Conservation (phyloP, 2,797 vertebrate genomes). For the Poeciliopsis turneri region DNA sequence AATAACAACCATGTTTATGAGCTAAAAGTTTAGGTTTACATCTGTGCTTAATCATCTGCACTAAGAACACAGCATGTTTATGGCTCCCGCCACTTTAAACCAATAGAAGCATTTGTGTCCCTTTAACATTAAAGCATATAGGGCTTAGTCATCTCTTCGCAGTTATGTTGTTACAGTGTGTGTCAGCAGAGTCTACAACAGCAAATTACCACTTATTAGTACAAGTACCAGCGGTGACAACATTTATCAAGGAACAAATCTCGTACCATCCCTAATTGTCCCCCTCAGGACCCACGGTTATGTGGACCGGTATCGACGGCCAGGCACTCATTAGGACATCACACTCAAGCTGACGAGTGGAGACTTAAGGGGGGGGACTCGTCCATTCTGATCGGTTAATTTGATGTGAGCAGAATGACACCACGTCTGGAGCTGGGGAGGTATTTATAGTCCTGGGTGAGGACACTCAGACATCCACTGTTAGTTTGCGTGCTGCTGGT, state of each 20-base stretch:
- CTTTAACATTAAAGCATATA: slow-evolving; percentile 50
- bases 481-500: slow-evolving; percentile 28
- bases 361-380: slow-evolving; percentile 55
- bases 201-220: slow-evolving; percentile 77
- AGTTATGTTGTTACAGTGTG: slow-evolving; percentile 42
- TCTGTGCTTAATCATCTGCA: not conserved
- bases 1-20: not conserved
- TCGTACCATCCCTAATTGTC: slow-evolving; percentile 67
- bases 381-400: slow-evolving; percentile 68
- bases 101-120: slow-evolving; percentile 55
- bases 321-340: slow-evolving; percentile 74
- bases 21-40: not conserved
- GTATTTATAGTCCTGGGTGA: slow-evolving; percentile 57
- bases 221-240: slow-evolving; percentile 71
- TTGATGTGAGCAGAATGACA: slow-evolving; percentile 72
- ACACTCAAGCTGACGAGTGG: slow-evolving; percentile 66
- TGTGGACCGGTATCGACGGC: slow-evolving; percentile 66
- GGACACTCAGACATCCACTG: slow-evolving; percentile 31
- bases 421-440: slow-evolving; percentile 40
- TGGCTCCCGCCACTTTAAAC: slow-evolving; percentile 7
- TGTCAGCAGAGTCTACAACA: slow-evolving; percentile 55
- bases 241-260: slow-evolving; percentile 74
- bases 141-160: slow-evolving; percentile 53
- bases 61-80: slow-evolving; percentile 5
- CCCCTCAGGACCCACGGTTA: slow-evolving; percentile 60